Evolutionary conservation across 1,140 invertebrate genomes (phyloP), one percentile per base, ranked within the genome.

Genomic region (Aporrectodea caliginosa): DNA sequence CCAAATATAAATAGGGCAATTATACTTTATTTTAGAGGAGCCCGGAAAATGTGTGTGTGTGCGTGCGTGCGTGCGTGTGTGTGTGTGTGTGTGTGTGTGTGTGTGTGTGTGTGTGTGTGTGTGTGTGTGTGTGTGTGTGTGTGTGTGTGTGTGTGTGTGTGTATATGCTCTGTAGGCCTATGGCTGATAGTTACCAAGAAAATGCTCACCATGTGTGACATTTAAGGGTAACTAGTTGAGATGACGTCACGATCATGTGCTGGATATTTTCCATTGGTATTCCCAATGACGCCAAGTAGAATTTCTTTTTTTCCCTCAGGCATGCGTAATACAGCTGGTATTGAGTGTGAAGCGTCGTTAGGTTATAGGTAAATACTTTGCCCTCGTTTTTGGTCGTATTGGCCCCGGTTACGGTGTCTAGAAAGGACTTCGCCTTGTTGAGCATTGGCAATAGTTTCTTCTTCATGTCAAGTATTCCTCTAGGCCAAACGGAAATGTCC

Each of bases 241-340:
- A 29, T n/a, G 0, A 1, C 31, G 29, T 22, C 16, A 35, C 29
- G 12, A 35, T 76, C 32, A 76, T 29, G 33, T 32, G 16, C 16
- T 2, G 35, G 14, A 76, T 68, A n/a, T 76, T 35, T n/a, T 22
- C 43, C 75, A 76, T 76, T n/a, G 75, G 75, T 16, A 35, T n/a
- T 16, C 75, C 75, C 35, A 76, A 2, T 22, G 29, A 35, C 14
- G 34, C 43, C 33, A 35, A n/a, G 27, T 76, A 76, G 35, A 35
- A 35, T 30, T 76, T 43, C 16, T n/a, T 35, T n/a, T 76, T 76
- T 27, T 43, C 35, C 16, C 1, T 14, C 1, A 76, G 16, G 35
- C 75, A 76, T 76, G 34, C 75, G 75, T 76, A 76, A 29, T 76
- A 76, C 29, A 76, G 22, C 29, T 76, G 33, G 43, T 35, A 76